phyloP scores from a whole-genome alignment of 92 coral and sea anemone species.

The Parazoanthus swiftii region DNA sequence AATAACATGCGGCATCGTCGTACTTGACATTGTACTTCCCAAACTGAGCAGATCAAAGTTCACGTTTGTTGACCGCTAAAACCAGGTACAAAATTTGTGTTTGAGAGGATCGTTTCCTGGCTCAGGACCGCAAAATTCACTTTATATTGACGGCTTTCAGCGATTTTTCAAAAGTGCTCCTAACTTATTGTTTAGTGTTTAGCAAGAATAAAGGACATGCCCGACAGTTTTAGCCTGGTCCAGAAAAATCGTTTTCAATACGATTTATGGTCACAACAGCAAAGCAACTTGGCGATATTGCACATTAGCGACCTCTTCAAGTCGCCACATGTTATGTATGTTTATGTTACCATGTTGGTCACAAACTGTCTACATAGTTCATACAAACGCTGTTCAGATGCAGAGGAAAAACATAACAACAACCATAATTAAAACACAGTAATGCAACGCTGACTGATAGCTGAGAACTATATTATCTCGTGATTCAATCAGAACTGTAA shows the following conservation, averaged over 20 bases:
- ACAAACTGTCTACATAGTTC: no score
- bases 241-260: neutral
- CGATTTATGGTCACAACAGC: neutral
- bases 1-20: neutral
- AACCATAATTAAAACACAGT: neutral
- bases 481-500: neutral
- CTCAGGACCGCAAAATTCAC: conserved; percentile 20
- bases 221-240: neutral
- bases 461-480: neutral
- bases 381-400: neutral
- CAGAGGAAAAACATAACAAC: neutral
- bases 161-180: neutral
- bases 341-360: no score
- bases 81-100: neutral
- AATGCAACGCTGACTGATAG: no score
- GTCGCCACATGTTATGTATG: neutral
- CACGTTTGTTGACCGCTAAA: neutral
- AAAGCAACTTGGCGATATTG: neutral
- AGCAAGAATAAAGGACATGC: neutral
- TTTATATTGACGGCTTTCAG: conserved; percentile 8
- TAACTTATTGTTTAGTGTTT: neutral
- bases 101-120: neutral
- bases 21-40: neutral
- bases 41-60: neutral
- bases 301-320: neutral